A percentile compares a stretch with the other conserved stretches of the same genome.
Evolutionary conservation across 2,113 vertebrate species (phyloP).

Genomic region (Pollachius pollachius): DNA sequence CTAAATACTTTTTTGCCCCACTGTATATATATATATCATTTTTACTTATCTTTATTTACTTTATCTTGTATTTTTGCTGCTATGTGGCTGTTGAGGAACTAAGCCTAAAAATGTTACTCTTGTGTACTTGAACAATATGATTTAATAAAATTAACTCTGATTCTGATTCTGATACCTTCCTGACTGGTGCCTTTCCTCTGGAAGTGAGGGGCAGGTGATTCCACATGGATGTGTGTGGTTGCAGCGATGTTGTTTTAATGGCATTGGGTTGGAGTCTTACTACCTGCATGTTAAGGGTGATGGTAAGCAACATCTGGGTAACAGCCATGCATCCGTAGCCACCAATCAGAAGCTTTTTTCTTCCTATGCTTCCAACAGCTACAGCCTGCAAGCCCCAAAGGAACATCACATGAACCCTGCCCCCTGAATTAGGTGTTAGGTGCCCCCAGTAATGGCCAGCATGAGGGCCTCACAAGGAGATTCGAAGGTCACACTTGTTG

Average conservation of each 20-base stretch:
- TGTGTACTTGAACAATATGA: no score
- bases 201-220: not conserved
- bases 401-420: not conserved
- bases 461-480: no score
- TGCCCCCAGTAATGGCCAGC: no score
- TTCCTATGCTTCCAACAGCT: conserved; percentile 71
- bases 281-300: conserved; percentile 76
- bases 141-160: no score
- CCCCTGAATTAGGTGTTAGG: not conserved
- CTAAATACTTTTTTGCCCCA: no score
- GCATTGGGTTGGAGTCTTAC: conserved; percentile 15
- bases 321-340: conserved; percentile 67
- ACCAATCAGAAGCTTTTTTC: conserved; percentile 67
- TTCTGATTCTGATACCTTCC: not conserved
- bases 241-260: not conserved
- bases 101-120: no score
- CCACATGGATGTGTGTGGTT: not conserved
- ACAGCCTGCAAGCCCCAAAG: conserved; percentile 66
- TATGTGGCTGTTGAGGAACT: no score
- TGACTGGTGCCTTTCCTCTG: not conserved
- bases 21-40: no score
- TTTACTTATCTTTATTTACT: no score
- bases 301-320: conserved; percentile 72
- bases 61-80: no score
- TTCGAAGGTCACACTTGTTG: no score